A percentile compares a stretch with the other conserved stretches of the same genome.
phyloP scores from a whole-genome alignment of 1,140 invertebrate genomes.

The Neuroterus valhalla region DNA sequence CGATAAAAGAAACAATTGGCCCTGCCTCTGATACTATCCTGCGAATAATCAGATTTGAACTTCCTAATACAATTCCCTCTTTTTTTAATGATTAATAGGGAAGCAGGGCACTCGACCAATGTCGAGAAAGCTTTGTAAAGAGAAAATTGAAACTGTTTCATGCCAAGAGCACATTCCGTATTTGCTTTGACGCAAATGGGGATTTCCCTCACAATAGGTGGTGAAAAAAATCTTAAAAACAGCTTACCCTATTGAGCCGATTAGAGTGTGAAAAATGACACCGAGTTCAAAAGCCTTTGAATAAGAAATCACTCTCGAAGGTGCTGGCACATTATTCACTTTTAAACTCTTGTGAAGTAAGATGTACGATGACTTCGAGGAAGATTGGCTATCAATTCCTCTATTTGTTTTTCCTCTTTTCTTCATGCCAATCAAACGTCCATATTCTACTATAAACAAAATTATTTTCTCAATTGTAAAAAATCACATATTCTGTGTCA shows the following conservation, averaged over 20 bases:
- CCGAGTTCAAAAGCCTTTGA: constrained; percentile 57
- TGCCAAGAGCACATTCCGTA: constrained; percentile 22
- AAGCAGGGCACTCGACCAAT: background rate
- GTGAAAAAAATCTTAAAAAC: constrained; percentile 40
- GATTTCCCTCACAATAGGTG: background rate
- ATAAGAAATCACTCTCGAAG: constrained; percentile 62
- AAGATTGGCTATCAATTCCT: constrained; percentile 8
- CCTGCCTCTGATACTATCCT: constrained; percentile 21
- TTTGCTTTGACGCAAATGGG: constrained; percentile 1
- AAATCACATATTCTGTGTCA: too few species aligned
- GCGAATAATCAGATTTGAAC: too few species aligned
- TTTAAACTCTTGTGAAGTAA: constrained; percentile 50
- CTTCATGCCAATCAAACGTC: too few species aligned
- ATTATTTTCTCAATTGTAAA: too few species aligned
- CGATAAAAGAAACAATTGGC: too few species aligned
- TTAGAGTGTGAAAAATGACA: constrained; percentile 62
- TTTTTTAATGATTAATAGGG: constrained; percentile 17
- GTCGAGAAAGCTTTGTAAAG: background rate
- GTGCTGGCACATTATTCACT: constrained; percentile 52
- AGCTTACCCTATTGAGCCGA: constrained; percentile 38
- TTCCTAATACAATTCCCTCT: too few species aligned
- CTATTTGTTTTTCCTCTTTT: background rate
- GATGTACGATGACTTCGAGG: constrained; percentile 40
- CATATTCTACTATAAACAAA: background rate
- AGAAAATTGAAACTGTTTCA: constrained; percentile 30